Evolutionary conservation across 2,888 invertebrate genomes (phyloP), one percentile per base, ranked within the genome.

Genomic region (Mamestra brassicae): DNA sequence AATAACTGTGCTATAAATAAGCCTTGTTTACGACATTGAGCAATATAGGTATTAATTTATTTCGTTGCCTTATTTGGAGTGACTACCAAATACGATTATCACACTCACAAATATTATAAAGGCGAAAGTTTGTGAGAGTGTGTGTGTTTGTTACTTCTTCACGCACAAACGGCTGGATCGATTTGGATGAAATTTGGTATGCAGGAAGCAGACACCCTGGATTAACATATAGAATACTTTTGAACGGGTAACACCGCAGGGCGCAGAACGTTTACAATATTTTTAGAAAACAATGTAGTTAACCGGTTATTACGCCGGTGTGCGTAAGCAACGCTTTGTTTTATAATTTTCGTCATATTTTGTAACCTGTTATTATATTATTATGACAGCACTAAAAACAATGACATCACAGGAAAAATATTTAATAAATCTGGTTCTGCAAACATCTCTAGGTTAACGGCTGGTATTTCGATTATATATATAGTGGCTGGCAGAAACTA

Each of bases 361-460:
- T 50, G 74, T 50, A 74, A 64, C 7, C 3, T n/a, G 2, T 61
- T 10, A 13, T 36, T 54, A 34, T 13, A 65, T 63, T 13, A 65
- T 63, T 42, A 34, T 6, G 15, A 42, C 10, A 55, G n/a, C 1
- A 47, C 2, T 15, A 60, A 34, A 26, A 60, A n/a, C 6, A 55
- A 61, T 76, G 55, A 69, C 47, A 50, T 69, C 54, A 65, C 36
- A 26, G 50, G 64, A 66, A 52, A 80, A 66, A 73, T 42, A 52
- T 11, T 60, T n/a, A 17, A 47, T 52, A 52, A 52, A 72, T 52
- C 15, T 45, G n/a, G 6, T 17, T 11, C 34, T 10, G 10, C 10
- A 64, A 36, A 50, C 13, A 45, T 45, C 42, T 45, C 26, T 47
- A 15, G 47, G 13, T 47, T 13, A 47, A 47, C 47, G 47, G 47